phyloP scores from a whole-genome alignment of 2,797 vertebrate species.

The Acrossocheilus fasciatus region DNA sequence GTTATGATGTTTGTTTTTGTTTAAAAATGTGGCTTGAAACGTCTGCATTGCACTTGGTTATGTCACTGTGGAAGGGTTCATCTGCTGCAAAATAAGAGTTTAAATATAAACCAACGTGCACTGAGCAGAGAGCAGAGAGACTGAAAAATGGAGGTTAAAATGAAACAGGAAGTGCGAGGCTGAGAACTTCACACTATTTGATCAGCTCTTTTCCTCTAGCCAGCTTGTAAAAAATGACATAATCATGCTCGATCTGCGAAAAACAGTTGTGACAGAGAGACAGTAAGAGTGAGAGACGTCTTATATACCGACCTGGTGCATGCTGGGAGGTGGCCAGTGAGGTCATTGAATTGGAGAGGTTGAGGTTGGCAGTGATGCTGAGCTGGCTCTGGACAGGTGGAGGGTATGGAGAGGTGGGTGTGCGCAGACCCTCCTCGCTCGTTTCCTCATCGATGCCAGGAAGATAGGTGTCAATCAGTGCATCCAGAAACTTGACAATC shows the following conservation, averaged over 20 bases:
- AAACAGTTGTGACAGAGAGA: not conserved
- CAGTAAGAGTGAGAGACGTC: not conserved
- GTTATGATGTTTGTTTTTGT: not conserved
- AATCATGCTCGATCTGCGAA: not conserved
- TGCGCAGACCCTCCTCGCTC: slow-evolving; percentile 92
- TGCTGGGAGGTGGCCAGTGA: slow-evolving; percentile 97
- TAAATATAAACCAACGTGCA: slow-evolving; percentile 55
- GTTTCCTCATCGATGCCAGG: slow-evolving; percentile 93
- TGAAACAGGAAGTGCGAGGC: not conserved
- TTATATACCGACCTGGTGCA: slow-evolving; percentile 85
- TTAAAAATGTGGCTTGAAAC: not conserved
- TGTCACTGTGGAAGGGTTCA: slow-evolving; percentile 43
- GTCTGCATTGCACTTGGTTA: not conserved
- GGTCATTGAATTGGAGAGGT: slow-evolving; percentile 99
- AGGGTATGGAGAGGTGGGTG: slow-evolving; percentile 95
- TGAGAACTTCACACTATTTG: not conserved
- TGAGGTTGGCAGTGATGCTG: slow-evolving; percentile 97
- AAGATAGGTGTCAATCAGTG: slow-evolving; percentile 95
- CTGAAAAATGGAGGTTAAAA: not conserved
- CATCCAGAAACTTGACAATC: slow-evolving; percentile 97
- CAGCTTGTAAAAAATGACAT: slow-evolving; percentile 1
- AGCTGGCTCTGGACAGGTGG: slow-evolving; percentile 95
- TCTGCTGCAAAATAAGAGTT: slow-evolving; percentile 54
- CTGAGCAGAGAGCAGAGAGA: not conserved
- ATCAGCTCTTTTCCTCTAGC: not conserved